Evolutionary conservation across 2,888 invertebrate genomes (phyloP), one percentile per base, ranked within the genome.

Genomic region (Agrochola macilenta): DNA sequence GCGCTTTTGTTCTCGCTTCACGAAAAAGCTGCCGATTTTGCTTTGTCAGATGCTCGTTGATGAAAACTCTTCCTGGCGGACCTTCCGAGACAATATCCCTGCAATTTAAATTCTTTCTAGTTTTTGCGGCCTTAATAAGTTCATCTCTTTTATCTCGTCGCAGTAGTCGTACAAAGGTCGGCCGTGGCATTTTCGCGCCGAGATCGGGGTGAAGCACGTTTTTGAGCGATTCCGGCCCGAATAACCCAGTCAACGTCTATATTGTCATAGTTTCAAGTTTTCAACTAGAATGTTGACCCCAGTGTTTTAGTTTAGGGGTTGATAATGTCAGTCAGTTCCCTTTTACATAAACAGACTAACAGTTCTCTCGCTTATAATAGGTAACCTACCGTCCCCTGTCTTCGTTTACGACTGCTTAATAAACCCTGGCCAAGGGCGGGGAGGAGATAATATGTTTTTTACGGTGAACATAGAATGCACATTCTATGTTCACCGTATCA

Each of bases 391-490:
- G 83, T 89, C 92, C 93, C 93, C 92, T 91, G 86, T 87, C 86
- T 86, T 83, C 84, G 79, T 95, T 96, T 94, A 96, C 94, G 95
- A 95, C 91, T 93, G 90, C 91, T 94, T 95, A 94, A 95, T 95
- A 95, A 95, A 95, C 94, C 93, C 90, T 88, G 81, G 91, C 90
- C 92, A 91, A 91, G 90, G 81, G 89, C 69, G 88, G 88, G 89
- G 89, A 88, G 71, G 70, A 83, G 87, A 91, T 86, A 93, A 93
- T 93, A 91, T 90, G 90, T 87, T 93, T 54, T 96, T 96, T 94
- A 95, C 90, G 92, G 90, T 89, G 91, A 90, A 93, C 93, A 92
- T 90, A 91, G 83, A 83, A 92, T 88, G 89, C n/a, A n/a, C n/a
- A n/a, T n/a, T n/a, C n/a, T n/a, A n/a, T n/a, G n/a, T n/a, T n/a